Percentiles rank a stretch among this genome's conserved stretches.
These are phyloP conservation scores for Premnoplex brunnescens DNA, from an alignment of 2,797 vertebrate species.

Conservation along the genomic window DNA sequence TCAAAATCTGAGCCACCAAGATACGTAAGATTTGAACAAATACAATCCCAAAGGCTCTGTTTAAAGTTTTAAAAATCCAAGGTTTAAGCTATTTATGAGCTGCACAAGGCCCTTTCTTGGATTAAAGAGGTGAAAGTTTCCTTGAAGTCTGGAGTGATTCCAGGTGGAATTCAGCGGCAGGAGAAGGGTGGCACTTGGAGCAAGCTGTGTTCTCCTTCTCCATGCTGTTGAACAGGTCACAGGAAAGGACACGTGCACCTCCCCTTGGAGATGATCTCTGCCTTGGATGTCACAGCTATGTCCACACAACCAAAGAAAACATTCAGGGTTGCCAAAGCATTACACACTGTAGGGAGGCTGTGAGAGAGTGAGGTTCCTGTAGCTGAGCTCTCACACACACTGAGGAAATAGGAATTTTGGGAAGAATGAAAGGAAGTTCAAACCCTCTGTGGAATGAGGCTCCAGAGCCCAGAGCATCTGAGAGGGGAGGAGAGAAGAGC, in stretches of 20 bases:
- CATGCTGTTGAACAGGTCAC: rapidly evolving
- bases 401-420: background rate
- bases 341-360: background rate
- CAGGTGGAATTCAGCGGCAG: background rate
- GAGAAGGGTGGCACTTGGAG: background rate
- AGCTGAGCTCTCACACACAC: background rate
- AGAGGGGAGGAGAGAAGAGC: background rate
- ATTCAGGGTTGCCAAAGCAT: background rate
- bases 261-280: background rate
- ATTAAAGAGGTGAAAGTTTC: background rate
- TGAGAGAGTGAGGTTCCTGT: background rate
- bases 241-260: background rate
- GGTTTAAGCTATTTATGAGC: background rate
- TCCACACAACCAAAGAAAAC: background rate
- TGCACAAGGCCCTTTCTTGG: background rate
- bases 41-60: background rate
- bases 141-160: background rate
- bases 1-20: background rate
- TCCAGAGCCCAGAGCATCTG: background rate
- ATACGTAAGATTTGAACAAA: background rate
- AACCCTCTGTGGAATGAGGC: background rate
- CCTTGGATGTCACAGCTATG: background rate
- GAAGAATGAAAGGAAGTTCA: background rate
- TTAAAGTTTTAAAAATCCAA: background rate
- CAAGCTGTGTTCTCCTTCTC: background rate